A percentile compares a stretch with the other conserved stretches of the same genome.
phyloP scores from a whole-genome alignment of 2,113 vertebrate species.

The Bucco capensis region DNA sequence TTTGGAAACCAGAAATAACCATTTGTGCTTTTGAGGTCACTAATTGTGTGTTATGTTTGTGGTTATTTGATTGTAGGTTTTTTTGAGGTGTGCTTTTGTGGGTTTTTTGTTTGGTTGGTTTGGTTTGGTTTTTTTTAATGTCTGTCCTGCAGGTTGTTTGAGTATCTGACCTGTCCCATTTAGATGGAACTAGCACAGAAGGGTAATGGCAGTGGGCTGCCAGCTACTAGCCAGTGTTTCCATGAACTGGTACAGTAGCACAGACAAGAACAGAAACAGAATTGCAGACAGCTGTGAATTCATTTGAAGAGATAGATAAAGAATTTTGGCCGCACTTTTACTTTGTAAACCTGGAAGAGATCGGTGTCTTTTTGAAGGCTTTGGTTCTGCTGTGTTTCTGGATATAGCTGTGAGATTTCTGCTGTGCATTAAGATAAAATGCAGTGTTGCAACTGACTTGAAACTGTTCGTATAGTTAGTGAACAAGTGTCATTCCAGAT shows the following conservation, averaged over 20 bases:
- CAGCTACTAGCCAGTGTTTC: neutral
- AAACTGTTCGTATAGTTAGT: neutral
- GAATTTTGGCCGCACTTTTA: neutral
- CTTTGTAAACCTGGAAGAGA: neutral
- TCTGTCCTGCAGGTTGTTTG: neutral
- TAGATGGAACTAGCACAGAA: neutral
- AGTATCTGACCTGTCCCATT: neutral
- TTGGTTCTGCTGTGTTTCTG: neutral
- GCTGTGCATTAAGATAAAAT: neutral
- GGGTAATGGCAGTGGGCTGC: rapidly evolving
- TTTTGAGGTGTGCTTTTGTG: too few species aligned
- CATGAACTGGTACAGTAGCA: neutral
- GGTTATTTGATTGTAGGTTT: too few species aligned
- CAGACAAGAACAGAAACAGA: neutral
- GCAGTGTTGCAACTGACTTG: neutral
- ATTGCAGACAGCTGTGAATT: neutral
- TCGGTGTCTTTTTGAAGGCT: neutral
- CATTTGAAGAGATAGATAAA: neutral
- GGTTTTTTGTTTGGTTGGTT: too few species aligned
- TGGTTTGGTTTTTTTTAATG: too few species aligned
- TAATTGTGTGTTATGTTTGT: neutral
- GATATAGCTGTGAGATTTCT: neutral
- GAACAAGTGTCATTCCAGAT: neutral
- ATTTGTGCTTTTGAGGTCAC: neutral
- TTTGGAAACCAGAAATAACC: neutral